Evolutionary conservation across 2,113 vertebrate species (phyloP).

Genomic region (Corydoras sp.): DNA sequence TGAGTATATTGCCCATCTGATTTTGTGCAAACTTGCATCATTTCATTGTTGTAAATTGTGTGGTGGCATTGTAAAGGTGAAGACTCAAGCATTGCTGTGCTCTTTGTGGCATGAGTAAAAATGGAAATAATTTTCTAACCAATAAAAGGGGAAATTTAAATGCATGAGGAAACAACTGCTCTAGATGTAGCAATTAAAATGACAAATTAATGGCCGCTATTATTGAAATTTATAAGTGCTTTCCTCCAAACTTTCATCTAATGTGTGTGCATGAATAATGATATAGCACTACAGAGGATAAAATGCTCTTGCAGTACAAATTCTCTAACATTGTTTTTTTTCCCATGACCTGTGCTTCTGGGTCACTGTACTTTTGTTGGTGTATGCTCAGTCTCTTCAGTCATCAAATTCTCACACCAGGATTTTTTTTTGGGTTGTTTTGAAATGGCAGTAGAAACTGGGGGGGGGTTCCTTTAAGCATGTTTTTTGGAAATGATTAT

Average conservation of each 20-base stretch:
- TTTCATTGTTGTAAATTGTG: constrained; percentile 48
- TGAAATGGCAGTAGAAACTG: constrained; percentile 43
- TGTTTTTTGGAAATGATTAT: constrained; percentile 65
- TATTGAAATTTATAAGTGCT: constrained; percentile 48
- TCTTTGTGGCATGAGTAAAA: constrained; percentile 60
- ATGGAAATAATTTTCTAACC: constrained; percentile 42
- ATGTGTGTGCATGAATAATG: constrained; percentile 49
- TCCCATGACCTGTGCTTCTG: constrained; percentile 30
- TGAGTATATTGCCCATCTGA: neutral
- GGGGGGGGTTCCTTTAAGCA: constrained; percentile 59
- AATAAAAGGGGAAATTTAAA: constrained; percentile 45
- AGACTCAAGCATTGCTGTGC: constrained; percentile 55
- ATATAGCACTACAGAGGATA: constrained; percentile 60
- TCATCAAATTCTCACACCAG: constrained; percentile 45
- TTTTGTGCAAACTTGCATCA: neutral
- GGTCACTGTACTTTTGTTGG: constrained; percentile 34
- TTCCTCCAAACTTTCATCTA: constrained; percentile 32
- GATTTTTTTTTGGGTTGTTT: constrained; percentile 42
- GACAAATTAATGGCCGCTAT: constrained; percentile 63
- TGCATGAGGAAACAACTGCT: constrained; percentile 66
- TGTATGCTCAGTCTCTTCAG: constrained; percentile 51
- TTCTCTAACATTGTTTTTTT: constrained; percentile 57
- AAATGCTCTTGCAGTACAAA: constrained; percentile 22
- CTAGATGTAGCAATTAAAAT: constrained; percentile 61
- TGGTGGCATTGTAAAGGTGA: constrained; percentile 61